phyloP scores from a whole-genome alignment of 2,888 invertebrate species.

The Imbricaverruca yamaguchii region DNA sequence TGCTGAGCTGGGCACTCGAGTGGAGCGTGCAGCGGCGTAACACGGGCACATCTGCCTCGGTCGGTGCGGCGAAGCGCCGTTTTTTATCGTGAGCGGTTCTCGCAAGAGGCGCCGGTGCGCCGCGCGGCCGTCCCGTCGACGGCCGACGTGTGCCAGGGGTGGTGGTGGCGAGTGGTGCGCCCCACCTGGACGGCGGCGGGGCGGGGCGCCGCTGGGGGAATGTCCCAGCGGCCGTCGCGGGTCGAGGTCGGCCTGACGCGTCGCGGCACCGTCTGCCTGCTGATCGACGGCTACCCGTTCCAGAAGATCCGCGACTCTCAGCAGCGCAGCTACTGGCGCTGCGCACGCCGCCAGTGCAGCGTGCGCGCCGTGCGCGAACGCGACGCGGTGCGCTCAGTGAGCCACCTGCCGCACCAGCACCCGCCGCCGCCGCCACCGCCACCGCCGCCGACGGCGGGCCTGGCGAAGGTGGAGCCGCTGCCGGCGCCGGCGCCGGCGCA shows the following conservation, averaged over 20 bases:
- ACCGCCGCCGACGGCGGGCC: neutral
- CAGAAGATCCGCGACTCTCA: slow-evolving; percentile 17
- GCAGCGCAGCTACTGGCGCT: slow-evolving; percentile 29
- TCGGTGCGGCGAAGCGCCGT: too few species aligned
- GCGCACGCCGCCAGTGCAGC: slow-evolving; percentile 33
- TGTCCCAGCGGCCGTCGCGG: neutral
- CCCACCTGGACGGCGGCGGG: too few species aligned
- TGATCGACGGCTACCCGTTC: slow-evolving; percentile 19
- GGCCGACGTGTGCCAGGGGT: too few species aligned
- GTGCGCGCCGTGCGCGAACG: slow-evolving; percentile 27
- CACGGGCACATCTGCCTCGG: too few species aligned
- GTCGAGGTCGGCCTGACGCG: neutral
- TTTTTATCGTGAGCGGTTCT: too few species aligned
- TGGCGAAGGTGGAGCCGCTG: neutral
- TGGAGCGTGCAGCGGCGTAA: too few species aligned
- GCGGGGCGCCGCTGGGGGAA: too few species aligned
- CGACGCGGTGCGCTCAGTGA: slow-evolving; percentile 25
- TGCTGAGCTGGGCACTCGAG: too few species aligned
- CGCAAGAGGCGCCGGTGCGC: too few species aligned
- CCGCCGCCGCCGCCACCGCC: slow-evolving; percentile 6
- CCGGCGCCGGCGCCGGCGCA: neutral
- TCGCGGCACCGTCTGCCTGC: slow-evolving; percentile 1
- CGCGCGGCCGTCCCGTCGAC: too few species aligned
- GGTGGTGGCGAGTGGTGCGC: too few species aligned
- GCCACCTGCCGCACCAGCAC: slow-evolving; percentile 24